phyloP scores from a whole-genome alignment of 2,888 invertebrate genomes.

The Molanna angustata region DNA sequence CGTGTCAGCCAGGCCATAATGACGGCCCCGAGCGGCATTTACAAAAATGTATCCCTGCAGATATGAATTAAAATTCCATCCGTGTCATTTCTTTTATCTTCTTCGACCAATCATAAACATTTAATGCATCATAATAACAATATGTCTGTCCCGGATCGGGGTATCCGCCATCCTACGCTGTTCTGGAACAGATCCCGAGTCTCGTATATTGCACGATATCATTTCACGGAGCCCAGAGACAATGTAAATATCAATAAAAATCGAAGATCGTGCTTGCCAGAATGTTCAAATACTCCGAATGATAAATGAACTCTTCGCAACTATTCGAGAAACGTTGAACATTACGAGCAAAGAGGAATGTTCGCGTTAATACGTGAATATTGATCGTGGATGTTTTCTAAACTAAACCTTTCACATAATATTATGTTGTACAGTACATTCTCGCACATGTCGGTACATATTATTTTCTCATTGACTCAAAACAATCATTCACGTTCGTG shows the following conservation, averaged over 20 bases:
- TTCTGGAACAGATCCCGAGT: no score
- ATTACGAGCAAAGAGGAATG: not conserved
- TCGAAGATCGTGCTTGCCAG: slow-evolving; percentile 2
- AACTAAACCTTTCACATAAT: not conserved
- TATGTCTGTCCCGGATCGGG: slow-evolving; percentile 4
- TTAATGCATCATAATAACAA: slow-evolving; percentile 31
- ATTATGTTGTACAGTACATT: no score
- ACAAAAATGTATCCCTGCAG: slow-evolving; percentile 24
- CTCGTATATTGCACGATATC: not conserved
- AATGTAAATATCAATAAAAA: slow-evolving; percentile 17
- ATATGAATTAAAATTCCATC: slow-evolving; percentile 31
- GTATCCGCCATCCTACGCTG: no score
- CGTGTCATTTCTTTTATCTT: slow-evolving; percentile 32
- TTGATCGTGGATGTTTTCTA: not conserved
- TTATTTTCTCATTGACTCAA: not conserved
- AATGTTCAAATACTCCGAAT: not conserved
- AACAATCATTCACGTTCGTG: not conserved
- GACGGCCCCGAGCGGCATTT: slow-evolving; percentile 23
- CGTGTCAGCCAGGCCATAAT: slow-evolving; percentile 24
- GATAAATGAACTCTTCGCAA: slow-evolving; percentile 14
- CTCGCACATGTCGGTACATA: no score
- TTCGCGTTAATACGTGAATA: not conserved
- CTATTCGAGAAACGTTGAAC: slow-evolving; percentile 12
- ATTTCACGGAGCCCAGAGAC: slow-evolving; percentile 7
- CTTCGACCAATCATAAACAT: slow-evolving; percentile 29